Base-by-base conservation (phyloP, 2,888 invertebrate genomes). In the Apotomis capreana region DNA sequence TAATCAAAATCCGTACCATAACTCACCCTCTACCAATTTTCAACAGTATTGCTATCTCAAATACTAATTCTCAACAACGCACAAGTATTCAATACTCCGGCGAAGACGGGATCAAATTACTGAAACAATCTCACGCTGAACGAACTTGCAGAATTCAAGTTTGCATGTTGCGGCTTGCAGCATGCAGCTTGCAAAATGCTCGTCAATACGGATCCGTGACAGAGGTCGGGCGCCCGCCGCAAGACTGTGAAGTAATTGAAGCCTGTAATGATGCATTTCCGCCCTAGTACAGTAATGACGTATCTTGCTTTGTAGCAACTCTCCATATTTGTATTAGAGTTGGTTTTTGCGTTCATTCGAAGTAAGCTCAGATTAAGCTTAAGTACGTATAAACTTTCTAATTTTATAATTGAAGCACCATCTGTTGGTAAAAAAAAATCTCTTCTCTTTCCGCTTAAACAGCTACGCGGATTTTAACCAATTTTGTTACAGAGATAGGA, bases 1-100 rank as follows among this genome's bases (percentile, higher is more conserved):
- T 9, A 49, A 10, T 0, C 49, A 55, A 26, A 26, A 55, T 26
- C 37, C 5, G 37, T 12, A 9, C 49, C 3, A 49, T 9, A 58
- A 58, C n/a, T 58, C 37, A 0, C 6, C 37, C n/a, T 6, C 9
- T 9, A 37, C n/a, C 3, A 57, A 26, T 37, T 37, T 37, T 3
- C 12, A n/a, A 37, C 6, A 37, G n/a, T 6, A 37, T 63, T 40
- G 10, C 40, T 54, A 54, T 13, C 13, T 0, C 63, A 40, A 40
- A 40, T 5, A 9, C 12, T 13, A 69, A 68, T 60, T 52, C 40
- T 46, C 6, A 54, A 46, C 55, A 46, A 49, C 55, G 36, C 13
- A 52, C 52, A 57, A 57, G 26, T 57, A 65, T 49, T 69, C 46
- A 37, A 55, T 69, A 57, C 61, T 61, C 13, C n/a, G 2, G n/a